Conservation (phyloP, 37 sponge, comb jelly and placozoan genomes). For the Ianthella basta region DNA sequence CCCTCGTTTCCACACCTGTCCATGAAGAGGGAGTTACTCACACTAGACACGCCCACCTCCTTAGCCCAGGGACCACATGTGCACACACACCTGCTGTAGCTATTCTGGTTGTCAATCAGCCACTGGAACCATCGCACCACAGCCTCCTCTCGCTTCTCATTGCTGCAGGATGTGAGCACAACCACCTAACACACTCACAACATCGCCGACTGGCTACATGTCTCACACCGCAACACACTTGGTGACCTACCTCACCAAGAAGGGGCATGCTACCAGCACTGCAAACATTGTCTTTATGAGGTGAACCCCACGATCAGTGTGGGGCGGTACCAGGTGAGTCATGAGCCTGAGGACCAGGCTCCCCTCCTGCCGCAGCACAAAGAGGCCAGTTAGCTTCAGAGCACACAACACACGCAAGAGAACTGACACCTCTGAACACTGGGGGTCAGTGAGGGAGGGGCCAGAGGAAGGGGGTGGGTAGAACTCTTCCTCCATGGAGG, state of each 20-base stretch:
- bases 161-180: too few relatives aligned
- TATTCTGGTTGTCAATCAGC: slow-evolving; percentile 67
- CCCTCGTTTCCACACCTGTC: slow-evolving; percentile 34
- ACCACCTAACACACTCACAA: too few relatives aligned
- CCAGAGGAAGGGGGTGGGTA: slow-evolving; percentile 36
- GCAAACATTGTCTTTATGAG: slow-evolving; percentile 74
- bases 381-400: slow-evolving; percentile 33
- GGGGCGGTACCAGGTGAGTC: slow-evolving; percentile 67
- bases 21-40: too few relatives aligned
- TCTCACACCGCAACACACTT: too few relatives aligned
- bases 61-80: not conserved
- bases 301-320: slow-evolving; percentile 65
- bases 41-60: not conserved
- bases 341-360: slow-evolving; percentile 71
- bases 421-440: slow-evolving; percentile 45
- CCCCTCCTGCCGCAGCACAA: slow-evolving; percentile 50
- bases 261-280: slow-evolving; percentile 81
- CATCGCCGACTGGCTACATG: too few relatives aligned
- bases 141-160: slow-evolving; percentile 55
- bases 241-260: slow-evolving; percentile 69
- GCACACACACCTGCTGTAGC: slow-evolving; percentile 53
- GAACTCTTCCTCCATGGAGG: slow-evolving; percentile 24
- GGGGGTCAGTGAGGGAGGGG: slow-evolving; percentile 49
- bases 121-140: slow-evolving; percentile 73
- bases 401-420: slow-evolving; percentile 59